Evolutionary conservation across 2,113 vertebrate genomes (phyloP), one percentile per base, ranked within the genome.

Genomic region (Brachypodius melanocephalos): DNA sequence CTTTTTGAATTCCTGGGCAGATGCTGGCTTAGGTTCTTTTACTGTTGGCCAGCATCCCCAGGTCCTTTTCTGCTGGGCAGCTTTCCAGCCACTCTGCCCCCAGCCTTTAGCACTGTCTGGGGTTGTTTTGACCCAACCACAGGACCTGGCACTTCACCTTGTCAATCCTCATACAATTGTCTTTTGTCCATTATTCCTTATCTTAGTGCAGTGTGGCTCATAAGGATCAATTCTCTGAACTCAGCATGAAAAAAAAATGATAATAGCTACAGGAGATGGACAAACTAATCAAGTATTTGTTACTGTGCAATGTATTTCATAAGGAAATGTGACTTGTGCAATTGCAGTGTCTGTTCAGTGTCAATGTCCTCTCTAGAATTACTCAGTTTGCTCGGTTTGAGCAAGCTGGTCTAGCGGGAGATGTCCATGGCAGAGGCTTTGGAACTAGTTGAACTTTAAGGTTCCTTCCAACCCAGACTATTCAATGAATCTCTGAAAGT

Each of bases 81-180:
- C 5, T 45, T 66, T 20, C 51, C 51, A 51, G 10, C 12, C 28
- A 38, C 36, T 58, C 32, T 45, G 7, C 7, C 15, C 22, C 36
- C 28, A 19, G 32, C 10, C 43, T 58, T 17, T 32, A n/a, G 26
- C 13, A 51, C 10, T n/a, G 14, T 21, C 51, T 58, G 36, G 28
- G 8, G 22, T 5, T 73, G 32, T 38, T 58, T 22, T 52, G 36
- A 38, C 5, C 10, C 59, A 73, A 36, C 17, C 28, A 26, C 28
- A 45, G 18, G 36, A 45, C 14, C 22, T 24, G 45, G 18, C 12
- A n/a, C 22, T 66, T 45, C 18, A 51, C 10, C 32, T 14, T 58
- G 12, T 51, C 1, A 0, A 45, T 38, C 8, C 18, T 51, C 43
- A 51, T 43, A 32, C 4, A 16, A 19, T 0, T n/a, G 18, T 9